phyloP scores from a whole-genome alignment of 2,888 invertebrate species.

The Drosophila nigricruria region DNA sequence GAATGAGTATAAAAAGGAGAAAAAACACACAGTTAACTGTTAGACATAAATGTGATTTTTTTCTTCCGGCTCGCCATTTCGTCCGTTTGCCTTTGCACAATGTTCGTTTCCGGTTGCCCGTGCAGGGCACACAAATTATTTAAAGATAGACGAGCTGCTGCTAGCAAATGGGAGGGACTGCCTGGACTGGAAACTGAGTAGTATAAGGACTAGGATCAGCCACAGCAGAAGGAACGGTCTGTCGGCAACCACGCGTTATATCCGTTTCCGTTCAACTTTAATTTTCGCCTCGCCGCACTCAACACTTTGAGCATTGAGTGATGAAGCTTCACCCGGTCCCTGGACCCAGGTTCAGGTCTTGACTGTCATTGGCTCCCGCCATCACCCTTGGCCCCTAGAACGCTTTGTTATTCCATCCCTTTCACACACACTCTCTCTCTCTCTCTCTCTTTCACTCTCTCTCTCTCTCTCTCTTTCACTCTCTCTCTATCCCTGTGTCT shows the following conservation, averaged over 20 bases:
- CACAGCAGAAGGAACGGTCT: constrained; percentile 7
- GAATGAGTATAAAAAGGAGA: not conserved
- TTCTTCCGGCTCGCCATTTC: constrained; percentile 33
- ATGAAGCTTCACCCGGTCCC: constrained; percentile 58
- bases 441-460: no score
- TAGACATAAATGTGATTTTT: constrained; percentile 67
- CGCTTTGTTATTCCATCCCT: constrained; percentile 1
- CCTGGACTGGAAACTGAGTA: not conserved
- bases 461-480: not conserved
- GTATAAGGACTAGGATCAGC: constrained; percentile 8
- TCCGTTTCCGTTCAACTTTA: constrained; percentile 67
- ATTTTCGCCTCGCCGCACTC: constrained; percentile 61
- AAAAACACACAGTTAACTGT: constrained; percentile 40
- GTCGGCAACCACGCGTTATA: constrained; percentile 69
- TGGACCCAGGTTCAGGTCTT: constrained; percentile 21
- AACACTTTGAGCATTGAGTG: constrained; percentile 68
- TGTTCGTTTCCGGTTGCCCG: constrained; percentile 59
- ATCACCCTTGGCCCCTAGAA: not conserved
- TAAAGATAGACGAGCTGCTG: constrained; percentile 58
- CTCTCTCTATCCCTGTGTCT: constrained; percentile 6
- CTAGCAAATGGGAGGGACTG: constrained; percentile 12
- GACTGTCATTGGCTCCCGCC: not conserved
- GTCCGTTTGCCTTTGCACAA: constrained; percentile 50
- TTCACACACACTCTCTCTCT: not conserved
- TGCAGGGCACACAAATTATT: constrained; percentile 67